A percentile compares a stretch with the other conserved stretches of the same genome.
Evolutionary conservation across 2,113 vertebrate species (phyloP).

Genomic region (Silurus meridionalis): DNA sequence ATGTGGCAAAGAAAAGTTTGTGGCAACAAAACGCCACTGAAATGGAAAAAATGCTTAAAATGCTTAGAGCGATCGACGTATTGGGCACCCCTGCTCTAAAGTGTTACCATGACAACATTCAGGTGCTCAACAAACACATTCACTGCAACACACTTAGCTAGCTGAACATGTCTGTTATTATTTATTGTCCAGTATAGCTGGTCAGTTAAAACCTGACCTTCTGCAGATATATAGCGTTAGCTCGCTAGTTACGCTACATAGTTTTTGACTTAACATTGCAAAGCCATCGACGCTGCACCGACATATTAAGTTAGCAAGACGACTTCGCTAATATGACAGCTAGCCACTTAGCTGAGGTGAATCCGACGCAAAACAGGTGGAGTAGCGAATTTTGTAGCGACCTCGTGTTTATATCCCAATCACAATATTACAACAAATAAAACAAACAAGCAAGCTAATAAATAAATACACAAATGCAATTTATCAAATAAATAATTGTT

Average conservation of each 20-base stretch:
- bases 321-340: not conserved
- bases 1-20: not conserved
- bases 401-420: too few relatives aligned
- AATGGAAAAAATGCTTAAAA: too few relatives aligned
- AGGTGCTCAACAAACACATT: not conserved
- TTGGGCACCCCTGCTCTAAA: too few relatives aligned
- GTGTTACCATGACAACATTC: not conserved
- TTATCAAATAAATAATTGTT: not conserved
- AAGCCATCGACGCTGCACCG: too few relatives aligned
- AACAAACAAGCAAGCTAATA: not conserved
- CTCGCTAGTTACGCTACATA: too few relatives aligned
- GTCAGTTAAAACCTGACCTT: not conserved
- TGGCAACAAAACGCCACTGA: not conserved
- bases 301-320: not conserved
- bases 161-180: not conserved
- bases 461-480: not conserved
- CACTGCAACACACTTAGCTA: not conserved
- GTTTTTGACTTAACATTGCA: too few relatives aligned
- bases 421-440: not conserved
- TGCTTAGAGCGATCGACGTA: too few relatives aligned
- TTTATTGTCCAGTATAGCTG: not conserved
- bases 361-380: not conserved
- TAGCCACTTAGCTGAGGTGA: not conserved
- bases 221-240: not conserved
- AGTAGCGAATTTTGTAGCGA: too few relatives aligned